Conservation (phyloP, 2,113 vertebrate species). For the Sander lucioperca region DNA sequence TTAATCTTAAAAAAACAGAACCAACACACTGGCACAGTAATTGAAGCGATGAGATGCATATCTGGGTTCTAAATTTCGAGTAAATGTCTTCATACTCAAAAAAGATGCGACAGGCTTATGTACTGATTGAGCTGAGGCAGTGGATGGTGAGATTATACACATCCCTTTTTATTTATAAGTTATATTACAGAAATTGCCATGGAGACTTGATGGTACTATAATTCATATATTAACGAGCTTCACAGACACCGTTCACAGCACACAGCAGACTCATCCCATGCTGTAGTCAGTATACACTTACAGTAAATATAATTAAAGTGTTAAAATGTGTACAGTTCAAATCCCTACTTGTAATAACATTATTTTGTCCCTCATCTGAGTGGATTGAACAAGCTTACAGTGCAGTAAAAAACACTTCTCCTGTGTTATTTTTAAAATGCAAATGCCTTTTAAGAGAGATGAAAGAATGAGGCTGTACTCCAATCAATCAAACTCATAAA, state of each 20-base stretch:
- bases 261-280: conserved; percentile 5
- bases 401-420: conserved; percentile 1
- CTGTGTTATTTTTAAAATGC: conserved; percentile 44
- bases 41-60: background rate
- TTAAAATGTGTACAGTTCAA: background rate
- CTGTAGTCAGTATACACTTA: background rate
- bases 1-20: background rate
- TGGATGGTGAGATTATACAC: conserved; percentile 15
- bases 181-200: conserved; percentile 11
- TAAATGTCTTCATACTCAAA: background rate
- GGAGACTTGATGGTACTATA: background rate
- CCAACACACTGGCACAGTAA: background rate
- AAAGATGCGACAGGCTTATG: background rate
- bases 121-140: conserved; percentile 3
- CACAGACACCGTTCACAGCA: background rate
- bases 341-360: background rate
- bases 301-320: conserved; percentile 1
- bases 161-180: conserved; percentile 3
- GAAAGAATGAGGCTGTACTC: conserved; percentile 48
- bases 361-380: background rate
- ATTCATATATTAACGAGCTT: conserved; percentile 13
- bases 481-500: conserved; percentile 65
- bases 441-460: conserved; percentile 60
- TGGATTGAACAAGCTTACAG: conserved; percentile 8
- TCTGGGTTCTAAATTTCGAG: background rate